Base-by-base conservation (phyloP, 2,888 invertebrate genomes). In the Pseudeuparius sepicola region DNA sequence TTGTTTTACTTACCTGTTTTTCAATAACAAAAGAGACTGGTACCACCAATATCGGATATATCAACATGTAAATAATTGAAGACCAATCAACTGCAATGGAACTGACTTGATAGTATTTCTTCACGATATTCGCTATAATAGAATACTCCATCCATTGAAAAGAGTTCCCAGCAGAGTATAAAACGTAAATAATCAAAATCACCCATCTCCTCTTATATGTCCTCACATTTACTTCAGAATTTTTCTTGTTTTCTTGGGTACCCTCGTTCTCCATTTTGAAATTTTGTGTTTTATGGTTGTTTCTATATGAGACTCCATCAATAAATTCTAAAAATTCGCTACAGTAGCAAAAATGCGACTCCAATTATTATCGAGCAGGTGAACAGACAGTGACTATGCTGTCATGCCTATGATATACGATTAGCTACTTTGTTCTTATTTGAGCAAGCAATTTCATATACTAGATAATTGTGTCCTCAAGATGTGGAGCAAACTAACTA, bases 61-160 rank as follows among this genome's bases (percentile, higher is more conserved):
- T 73, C 42, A 89, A 73, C 96, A 97, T 96, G 66, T 82, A 96
- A 54, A 96, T 76, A 83, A 97, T 88, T 29, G 93, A 92, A 12
- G 94, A 87, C 93, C 92, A 93, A 62, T 96, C 85, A 32, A 97
- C 85, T 47, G 73, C 71, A 47, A 73, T 70, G 46, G 73, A 72
- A 46, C 68, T 66, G 14, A 86, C 77, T 15, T 68, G 67, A 56
- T 87, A 87, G 63, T 84, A 84, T 52, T 74, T 75, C 52, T 66
- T 70, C 24, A 93, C 71, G 36, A 88, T 75, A 57, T 89, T 83
- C 47, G 80, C 76, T 43, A 94, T 90, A 56, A 93, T 92, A 55
- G 86, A 82, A 68, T 90, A 89, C 65, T 94, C 87, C 52, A 93
- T 84, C 94, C 94, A 96, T 63, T 96, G 94, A 70, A 89, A 79